Evolutionary conservation across 2,113 vertebrate species (phyloP), one percentile per base, ranked within the genome.

Genomic region (Fregata magnificens): DNA sequence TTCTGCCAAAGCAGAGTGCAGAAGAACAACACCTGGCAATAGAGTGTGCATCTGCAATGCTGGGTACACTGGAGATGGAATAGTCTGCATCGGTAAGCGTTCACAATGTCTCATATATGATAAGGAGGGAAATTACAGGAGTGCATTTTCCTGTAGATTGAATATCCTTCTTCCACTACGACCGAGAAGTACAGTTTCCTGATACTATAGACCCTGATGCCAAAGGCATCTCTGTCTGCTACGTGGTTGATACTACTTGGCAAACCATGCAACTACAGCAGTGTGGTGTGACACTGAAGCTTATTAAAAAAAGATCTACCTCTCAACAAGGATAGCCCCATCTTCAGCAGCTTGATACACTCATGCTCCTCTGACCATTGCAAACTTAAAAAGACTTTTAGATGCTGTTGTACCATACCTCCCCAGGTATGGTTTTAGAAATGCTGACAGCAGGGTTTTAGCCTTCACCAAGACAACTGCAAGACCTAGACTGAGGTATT

Each of bases 51-150:
- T 97, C 49, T 99, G 99, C 95, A 95, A 62, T 1, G 17, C 77
- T 1, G 99, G 99, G 2, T 98, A 99, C 83, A 69, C 78, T 0
- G 99, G 99, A 0, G 99, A 99, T 1, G 99, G 99, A 28, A 95
- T 99, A 8, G 97, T 99, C 85, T 99, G 99, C 90, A 40, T 98
- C 0, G 99, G 99, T 99, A 81, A 82, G 98, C 88, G 2, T 13
- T 6, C 2, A 2, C 6, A 22, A 2, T 12, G 5, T 9, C 63
- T 36, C 15, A 0, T 4, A 2, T 11, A 2, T 4, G 66, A 22
- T 83, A 34, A 11, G 3, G 14, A 24, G 32, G 13, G 12, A 34
- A 78, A 14, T 1, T 16, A 82, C 34, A 44, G 53, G 2, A 74
- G 11, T 1, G 7, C 55, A 20, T 9, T 47, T 62, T 52, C 44